Percentiles rank a stretch among this genome's conserved stretches.
Evolutionary conservation across 2,797 vertebrate genomes (phyloP).

Genomic region (Choloepus didactylus): DNA sequence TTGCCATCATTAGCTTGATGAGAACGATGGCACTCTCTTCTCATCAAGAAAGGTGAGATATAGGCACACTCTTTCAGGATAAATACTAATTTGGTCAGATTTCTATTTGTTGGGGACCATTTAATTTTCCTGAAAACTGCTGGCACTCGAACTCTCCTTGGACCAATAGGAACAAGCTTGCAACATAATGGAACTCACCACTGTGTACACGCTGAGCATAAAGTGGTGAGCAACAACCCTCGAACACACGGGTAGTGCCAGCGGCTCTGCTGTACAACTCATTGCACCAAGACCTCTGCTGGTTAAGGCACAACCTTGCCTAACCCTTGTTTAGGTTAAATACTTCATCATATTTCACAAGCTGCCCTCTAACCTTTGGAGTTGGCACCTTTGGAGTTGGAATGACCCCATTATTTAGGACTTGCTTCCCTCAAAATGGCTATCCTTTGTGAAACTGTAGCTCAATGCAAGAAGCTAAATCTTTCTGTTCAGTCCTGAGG

Average conservation of each 20-base stretch:
- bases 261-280: background rate
- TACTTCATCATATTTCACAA: background rate
- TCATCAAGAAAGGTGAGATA: background rate
- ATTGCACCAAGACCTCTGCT: background rate
- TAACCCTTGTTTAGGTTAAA: background rate
- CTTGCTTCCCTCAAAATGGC: background rate
- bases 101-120: background rate
- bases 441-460: background rate
- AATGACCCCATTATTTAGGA: background rate
- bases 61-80: background rate
- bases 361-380: background rate
- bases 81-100: background rate
- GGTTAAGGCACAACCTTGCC: background rate
- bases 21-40: background rate
- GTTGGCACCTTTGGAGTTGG: background rate
- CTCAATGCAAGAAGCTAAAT: slow-evolving; percentile 4
- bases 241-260: rapidly evolving
- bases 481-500: background rate
- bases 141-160: background rate
- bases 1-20: background rate
- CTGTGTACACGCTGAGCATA: background rate
- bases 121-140: background rate
- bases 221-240: background rate
- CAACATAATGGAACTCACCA: background rate
- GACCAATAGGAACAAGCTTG: background rate